A percentile compares a stretch with the other conserved stretches of the same genome.
Conservation (phyloP, 2,113 vertebrate species). For the Phocoena phocoena region DNA sequence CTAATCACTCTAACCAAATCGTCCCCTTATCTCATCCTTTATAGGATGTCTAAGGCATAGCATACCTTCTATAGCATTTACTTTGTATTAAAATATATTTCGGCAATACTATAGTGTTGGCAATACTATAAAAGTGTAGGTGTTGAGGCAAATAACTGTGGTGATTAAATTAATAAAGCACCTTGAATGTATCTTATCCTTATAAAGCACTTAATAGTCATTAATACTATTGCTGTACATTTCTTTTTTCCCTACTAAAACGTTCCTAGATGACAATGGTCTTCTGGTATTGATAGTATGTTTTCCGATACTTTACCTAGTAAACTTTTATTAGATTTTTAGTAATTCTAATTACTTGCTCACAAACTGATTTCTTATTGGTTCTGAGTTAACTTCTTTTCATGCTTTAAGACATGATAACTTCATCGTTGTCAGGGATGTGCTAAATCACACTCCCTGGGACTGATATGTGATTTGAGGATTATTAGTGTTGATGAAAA, state of each 20-base stretch:
- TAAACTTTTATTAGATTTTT: background rate
- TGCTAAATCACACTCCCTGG: background rate
- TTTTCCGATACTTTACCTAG: background rate
- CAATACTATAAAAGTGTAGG: background rate
- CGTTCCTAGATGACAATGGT: background rate
- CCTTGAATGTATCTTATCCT: background rate
- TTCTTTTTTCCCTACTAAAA: background rate
- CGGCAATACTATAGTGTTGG: background rate
- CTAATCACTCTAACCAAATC: too few species aligned
- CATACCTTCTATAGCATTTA: background rate
- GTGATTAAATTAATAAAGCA: background rate
- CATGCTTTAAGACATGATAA: background rate
- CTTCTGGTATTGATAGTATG: background rate
- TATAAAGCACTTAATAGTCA: background rate
- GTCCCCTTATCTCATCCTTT: background rate
- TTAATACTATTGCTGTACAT: background rate
- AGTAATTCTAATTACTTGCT: background rate
- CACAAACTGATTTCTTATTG: background rate
- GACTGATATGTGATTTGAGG: background rate
- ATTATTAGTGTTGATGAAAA: background rate
- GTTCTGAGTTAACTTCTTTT: background rate
- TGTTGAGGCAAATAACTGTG: background rate
- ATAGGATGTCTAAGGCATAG: rapidly evolving
- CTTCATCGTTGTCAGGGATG: background rate
- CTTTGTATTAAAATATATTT: background rate